phyloP scores from a whole-genome alignment of 2,797 vertebrate species.

The Pipistrellus nathusii region DNA sequence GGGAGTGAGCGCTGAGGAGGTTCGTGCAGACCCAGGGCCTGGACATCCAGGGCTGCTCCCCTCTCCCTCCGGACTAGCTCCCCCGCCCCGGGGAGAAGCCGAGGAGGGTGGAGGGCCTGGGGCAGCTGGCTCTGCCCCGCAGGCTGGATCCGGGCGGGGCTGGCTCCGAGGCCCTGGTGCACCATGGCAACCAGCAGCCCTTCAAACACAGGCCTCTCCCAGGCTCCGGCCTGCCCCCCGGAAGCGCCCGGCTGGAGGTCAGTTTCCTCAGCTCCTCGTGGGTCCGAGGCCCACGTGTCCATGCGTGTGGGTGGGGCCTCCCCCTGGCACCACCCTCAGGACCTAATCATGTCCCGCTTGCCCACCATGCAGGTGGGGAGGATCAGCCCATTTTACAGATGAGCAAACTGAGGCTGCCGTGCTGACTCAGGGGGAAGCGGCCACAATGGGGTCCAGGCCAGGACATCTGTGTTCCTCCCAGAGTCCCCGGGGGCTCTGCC shows the following conservation, averaged over 20 bases:
- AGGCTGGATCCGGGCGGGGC: not conserved
- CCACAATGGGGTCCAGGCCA: not conserved
- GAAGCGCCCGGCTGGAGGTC: not conserved
- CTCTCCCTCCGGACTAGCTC: accelerated
- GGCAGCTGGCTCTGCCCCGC: not conserved
- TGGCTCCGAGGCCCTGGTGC: accelerated
- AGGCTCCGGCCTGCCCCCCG: not conserved
- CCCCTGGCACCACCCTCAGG: not conserved
- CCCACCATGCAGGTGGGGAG: accelerated
- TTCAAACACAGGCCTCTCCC: not conserved
- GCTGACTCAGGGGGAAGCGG: accelerated
- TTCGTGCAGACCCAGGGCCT: accelerated
- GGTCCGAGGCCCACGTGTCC: accelerated
- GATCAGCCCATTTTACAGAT: not conserved
- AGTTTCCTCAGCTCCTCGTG: not conserved
- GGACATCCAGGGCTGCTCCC: not conserved
- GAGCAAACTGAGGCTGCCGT: not conserved
- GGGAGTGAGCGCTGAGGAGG: not conserved
- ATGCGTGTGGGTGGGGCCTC: accelerated
- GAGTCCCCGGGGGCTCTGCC: not conserved
- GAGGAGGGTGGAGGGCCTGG: not conserved
- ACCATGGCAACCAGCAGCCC: accelerated
- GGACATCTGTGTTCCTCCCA: not conserved
- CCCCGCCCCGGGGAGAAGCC: not conserved
- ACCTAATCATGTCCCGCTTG: not conserved